phyloP scores from a whole-genome alignment of 2,797 vertebrate genomes.

The Phoxinus dragarum region DNA sequence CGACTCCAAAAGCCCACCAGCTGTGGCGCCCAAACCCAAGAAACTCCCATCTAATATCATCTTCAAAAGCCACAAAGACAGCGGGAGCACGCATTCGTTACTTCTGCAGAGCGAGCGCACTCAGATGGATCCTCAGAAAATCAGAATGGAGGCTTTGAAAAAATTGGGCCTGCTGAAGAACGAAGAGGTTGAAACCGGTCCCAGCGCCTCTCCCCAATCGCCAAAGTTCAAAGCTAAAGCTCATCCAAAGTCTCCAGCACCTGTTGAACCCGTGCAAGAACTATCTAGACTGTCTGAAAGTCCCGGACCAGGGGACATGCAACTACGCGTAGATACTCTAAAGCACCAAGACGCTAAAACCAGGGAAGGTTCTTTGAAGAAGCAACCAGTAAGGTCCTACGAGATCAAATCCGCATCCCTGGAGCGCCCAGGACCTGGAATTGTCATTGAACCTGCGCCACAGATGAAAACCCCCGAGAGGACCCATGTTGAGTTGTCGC shows the following conservation, averaged over 20 bases:
- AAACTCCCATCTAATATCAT: constrained; percentile 89
- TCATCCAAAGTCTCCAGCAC: constrained; percentile 56
- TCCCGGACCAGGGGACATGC: neutral
- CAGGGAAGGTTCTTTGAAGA: constrained; percentile 8
- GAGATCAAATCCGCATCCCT: constrained; percentile 84
- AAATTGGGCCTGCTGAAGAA: constrained; percentile 88
- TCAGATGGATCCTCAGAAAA: constrained; percentile 72
- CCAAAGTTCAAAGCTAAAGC: constrained; percentile 66
- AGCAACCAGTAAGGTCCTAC: constrained; percentile 47
- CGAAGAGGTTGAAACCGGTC: constrained; percentile 65
- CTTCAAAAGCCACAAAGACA: constrained; percentile 78
- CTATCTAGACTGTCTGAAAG: constrained; percentile 28
- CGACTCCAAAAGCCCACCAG: constrained; percentile 80
- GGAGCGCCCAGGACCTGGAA: constrained; percentile 76
- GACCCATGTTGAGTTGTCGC: constrained; percentile 20
- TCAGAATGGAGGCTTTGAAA: constrained; percentile 84
- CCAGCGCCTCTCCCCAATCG: constrained; percentile 58
- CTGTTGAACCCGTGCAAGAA: neutral
- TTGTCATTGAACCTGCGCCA: constrained; percentile 42
- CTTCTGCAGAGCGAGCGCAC: constrained; percentile 55
- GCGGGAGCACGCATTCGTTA: constrained; percentile 36
- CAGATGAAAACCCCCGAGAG: neutral
- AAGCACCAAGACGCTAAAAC: neutral
- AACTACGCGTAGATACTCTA: constrained; percentile 3
- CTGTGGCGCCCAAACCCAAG: constrained; percentile 87